Conservation (phyloP, 1,140 invertebrate species). For the Drosophila obscura region DNA sequence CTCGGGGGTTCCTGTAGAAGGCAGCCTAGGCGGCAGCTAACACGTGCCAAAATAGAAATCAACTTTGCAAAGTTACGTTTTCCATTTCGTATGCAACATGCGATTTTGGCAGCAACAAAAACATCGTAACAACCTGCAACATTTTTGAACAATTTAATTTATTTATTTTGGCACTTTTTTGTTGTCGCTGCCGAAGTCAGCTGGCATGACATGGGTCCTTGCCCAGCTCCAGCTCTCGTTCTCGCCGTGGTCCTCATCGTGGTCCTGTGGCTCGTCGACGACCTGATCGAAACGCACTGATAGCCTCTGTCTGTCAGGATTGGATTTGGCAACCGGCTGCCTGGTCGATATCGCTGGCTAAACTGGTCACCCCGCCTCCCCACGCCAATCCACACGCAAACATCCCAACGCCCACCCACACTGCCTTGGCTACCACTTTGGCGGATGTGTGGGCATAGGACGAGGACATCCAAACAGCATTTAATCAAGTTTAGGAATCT, state of each 20-base stretch:
- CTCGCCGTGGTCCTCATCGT: constrained; percentile 5
- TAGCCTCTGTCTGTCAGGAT: constrained; percentile 74
- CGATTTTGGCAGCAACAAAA: constrained; percentile 38
- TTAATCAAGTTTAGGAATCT: constrained; percentile 54
- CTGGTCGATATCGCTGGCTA: constrained; percentile 49
- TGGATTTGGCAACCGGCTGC: constrained; percentile 54
- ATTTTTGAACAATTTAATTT: constrained; percentile 79
- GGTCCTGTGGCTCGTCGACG: constrained; percentile 16
- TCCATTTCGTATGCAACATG: constrained; percentile 73
- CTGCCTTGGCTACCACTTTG: neutral
- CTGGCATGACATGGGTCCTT: constrained; percentile 69
- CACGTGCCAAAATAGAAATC: constrained; percentile 73
- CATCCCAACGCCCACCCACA: neutral
- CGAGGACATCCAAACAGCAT: constrained; percentile 27
- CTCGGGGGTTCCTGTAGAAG: neutral
- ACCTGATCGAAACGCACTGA: constrained; percentile 75
- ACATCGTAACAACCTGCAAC: constrained; percentile 56
- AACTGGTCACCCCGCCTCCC: constrained; percentile 29
- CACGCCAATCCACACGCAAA: constrained; percentile 8
- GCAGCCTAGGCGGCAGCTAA: constrained; percentile 30
- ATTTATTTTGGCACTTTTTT: constrained; percentile 77
- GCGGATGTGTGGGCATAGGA: neutral
- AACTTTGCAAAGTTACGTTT: constrained; percentile 70
- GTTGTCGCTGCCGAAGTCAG: constrained; percentile 60
- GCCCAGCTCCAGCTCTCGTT: neutral